Percentiles rank a stretch among this genome's conserved stretches.
Evolutionary conservation across 2,888 invertebrate species (phyloP).

Genomic region (Cheilosia vernalis): DNA sequence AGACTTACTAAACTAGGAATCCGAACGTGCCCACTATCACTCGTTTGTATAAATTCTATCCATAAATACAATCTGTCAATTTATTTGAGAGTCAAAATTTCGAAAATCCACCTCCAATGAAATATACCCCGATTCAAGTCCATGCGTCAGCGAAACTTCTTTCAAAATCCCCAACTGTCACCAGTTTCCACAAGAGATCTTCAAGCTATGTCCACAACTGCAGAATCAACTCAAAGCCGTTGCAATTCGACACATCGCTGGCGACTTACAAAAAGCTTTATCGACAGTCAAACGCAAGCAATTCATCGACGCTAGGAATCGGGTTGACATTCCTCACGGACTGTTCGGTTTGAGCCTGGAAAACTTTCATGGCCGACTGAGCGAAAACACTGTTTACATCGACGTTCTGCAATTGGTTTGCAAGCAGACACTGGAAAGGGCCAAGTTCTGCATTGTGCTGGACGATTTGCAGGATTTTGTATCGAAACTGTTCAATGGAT

Average conservation of each 20-base stretch:
- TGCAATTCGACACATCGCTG: background rate
- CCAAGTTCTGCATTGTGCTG: slow-evolving; percentile 44
- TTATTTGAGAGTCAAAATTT: too few species aligned
- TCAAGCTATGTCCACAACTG: background rate
- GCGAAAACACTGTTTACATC: background rate
- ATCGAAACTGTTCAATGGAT: background rate
- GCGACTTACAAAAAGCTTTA: background rate
- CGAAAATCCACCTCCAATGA: background rate
- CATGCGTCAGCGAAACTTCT: background rate
- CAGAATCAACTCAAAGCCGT: background rate
- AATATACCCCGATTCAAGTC: background rate
- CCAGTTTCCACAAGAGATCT: background rate
- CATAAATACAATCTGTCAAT: too few species aligned
- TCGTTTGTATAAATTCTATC: too few species aligned
- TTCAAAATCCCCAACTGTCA: background rate
- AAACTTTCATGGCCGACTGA: background rate
- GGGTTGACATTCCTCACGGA: slow-evolving; percentile 22
- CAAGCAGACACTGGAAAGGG: slow-evolving; percentile 1
- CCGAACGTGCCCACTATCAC: too few species aligned
- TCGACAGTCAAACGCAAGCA: background rate
- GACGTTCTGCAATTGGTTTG: slow-evolving; percentile 10
- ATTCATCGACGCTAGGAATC: slow-evolving; percentile 4
- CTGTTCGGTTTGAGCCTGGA: slow-evolving; percentile 15
- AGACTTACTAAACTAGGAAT: too few species aligned
- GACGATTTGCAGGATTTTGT: slow-evolving; percentile 30